phyloP scores from a whole-genome alignment of 1,140 invertebrate species.

The Batillaria attramentaria region DNA sequence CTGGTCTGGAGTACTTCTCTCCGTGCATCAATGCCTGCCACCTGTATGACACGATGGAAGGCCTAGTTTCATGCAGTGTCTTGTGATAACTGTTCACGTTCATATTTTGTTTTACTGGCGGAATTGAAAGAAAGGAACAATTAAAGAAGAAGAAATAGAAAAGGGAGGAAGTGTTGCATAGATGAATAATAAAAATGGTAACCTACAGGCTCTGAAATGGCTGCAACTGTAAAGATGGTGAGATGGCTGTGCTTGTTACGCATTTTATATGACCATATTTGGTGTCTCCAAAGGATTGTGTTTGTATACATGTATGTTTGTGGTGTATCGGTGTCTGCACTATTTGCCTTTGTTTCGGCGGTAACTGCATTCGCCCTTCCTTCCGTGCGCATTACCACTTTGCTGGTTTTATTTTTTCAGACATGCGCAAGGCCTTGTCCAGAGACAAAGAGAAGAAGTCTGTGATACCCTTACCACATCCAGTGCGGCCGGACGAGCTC shows the following conservation, averaged over 20 bases:
- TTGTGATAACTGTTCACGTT: neutral
- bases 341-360: neutral
- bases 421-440: slow-evolving; percentile 98
- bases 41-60: too few relatives aligned
- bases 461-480: slow-evolving; percentile 92
- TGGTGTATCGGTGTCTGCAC: neutral
- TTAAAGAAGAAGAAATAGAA: neutral
- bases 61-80: too few relatives aligned
- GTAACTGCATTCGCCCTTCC: neutral
- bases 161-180: neutral
- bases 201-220: too few relatives aligned
- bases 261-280: too few relatives aligned
- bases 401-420: slow-evolving; percentile 75
- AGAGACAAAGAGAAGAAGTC: slow-evolving; percentile 94
- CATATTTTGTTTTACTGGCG: neutral
- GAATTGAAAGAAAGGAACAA: neutral
- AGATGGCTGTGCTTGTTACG: too few relatives aligned
- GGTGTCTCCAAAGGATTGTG: too few relatives aligned
- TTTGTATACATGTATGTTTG: slow-evolving; percentile 5
- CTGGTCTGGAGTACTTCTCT: too few relatives aligned
- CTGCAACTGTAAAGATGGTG: too few relatives aligned
- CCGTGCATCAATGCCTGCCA: too few relatives aligned
- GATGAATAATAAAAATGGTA: neutral
- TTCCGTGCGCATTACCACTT: neutral
- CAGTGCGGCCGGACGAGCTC: slow-evolving; percentile 95